Base-by-base conservation (phyloP, 2,797 vertebrate species). In the Astyanax mexicanus region DNA sequence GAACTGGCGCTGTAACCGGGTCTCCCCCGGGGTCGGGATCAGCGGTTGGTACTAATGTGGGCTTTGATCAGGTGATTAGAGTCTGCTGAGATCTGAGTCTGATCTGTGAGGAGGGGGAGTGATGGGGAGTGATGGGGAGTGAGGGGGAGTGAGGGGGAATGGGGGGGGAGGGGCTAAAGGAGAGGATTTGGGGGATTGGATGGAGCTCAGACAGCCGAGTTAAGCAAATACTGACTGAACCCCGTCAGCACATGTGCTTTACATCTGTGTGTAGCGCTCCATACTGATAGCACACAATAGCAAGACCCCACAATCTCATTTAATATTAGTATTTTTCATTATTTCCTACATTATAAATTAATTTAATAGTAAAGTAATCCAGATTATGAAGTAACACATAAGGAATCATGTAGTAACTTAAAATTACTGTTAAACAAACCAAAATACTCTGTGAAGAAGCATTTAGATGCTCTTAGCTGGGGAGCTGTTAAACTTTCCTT, bases 21-120 rank as follows among this genome's bases (percentile, higher is more conserved):
- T 3, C 15, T 23, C 2, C 1, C 60, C 45, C 0, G 12, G 60
- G 40, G 29, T 42, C 62, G 19, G 12, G 19, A 58, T 40, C 19
- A 42, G 42, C 40, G 45, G 25, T 51, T 47, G 66, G 54, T 37
- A 72, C 67, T 77, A 82, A 75, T 67, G 69, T 38, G n/a, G 25
- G 25, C 61, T 80, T 81, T 80, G 80, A 77, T 83, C 71, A 72
- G 27, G 9, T 55, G 74, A 80, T 75, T 72, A 54, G 23, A 55
- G 68, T 65, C 70, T 52, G 49, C 4, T 19, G 44, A 45, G 15
- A 45, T 45, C 15, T 13, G 15, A 6, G 32, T 17, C 52, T 55
- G 13, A 57, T 60, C 57, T 19, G 12, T 15, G 55, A 12, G 13
- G 60, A 25, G 21, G 37, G 15, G 58, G 58, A 61, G 68, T 10